These are phyloP conservation scores for Eupeodes latifasciatus DNA, from an alignment of 2,888 invertebrate genomes.

Conservation along the genomic window DNA sequence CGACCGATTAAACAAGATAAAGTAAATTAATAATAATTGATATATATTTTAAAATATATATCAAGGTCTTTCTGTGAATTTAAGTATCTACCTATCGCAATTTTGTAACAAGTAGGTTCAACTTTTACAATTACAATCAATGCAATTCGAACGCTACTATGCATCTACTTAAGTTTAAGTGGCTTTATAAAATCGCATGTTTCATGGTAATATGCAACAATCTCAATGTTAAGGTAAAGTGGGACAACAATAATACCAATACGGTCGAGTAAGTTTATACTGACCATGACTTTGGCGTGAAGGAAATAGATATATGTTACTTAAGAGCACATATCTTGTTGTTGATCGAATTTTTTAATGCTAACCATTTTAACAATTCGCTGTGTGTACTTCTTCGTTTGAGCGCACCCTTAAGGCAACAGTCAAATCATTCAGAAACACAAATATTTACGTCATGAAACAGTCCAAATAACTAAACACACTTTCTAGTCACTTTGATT, in stretches of 20 bases:
- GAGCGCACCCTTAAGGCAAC: too few relatives aligned
- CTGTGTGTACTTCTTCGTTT: too few relatives aligned
- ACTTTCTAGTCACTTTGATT: too few relatives aligned
- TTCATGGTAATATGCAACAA: neutral
- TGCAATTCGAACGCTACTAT: neutral
- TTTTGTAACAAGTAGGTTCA: neutral
- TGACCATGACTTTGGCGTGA: neutral
- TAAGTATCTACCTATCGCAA: neutral
- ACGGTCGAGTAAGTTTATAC: neutral
- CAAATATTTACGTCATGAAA: too few relatives aligned
- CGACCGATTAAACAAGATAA: constrained; percentile 55
- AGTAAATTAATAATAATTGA: constrained; percentile 73
- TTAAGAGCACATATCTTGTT: too few relatives aligned
- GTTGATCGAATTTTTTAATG: too few relatives aligned
- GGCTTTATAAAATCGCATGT: neutral
- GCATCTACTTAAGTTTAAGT: neutral
- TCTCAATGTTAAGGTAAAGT: neutral
- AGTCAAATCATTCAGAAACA: too few relatives aligned
- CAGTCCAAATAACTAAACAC: too few relatives aligned
- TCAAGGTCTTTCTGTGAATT: neutral
- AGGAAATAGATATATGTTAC: too few relatives aligned
- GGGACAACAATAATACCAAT: neutral
- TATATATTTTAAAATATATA: constrained; percentile 27
- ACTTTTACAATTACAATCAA: neutral
- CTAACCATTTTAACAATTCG: too few relatives aligned